phyloP scores from a whole-genome alignment of 2,113 vertebrate species.

The Muntiacus reevesi region DNA sequence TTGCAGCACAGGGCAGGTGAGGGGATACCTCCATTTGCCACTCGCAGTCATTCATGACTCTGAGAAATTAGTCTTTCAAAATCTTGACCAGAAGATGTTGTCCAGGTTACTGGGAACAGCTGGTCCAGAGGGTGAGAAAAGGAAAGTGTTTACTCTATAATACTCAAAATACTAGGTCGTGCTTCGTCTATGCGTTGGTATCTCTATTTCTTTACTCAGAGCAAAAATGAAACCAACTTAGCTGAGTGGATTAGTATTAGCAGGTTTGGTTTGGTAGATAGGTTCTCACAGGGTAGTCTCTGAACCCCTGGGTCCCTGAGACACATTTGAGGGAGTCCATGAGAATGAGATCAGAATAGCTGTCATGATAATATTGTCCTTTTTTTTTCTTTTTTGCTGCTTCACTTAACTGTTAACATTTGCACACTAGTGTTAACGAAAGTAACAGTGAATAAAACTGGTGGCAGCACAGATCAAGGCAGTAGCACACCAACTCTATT shows the following conservation, averaged over 20 bases:
- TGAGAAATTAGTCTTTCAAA: constrained; percentile 68
- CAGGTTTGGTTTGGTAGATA: background rate
- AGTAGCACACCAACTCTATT: background rate
- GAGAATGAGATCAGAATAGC: background rate
- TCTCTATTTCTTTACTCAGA: constrained; percentile 58
- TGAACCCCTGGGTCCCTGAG: background rate
- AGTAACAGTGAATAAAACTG: background rate
- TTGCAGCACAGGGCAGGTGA: background rate
- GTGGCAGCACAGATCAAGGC: background rate
- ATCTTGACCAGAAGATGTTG: constrained; percentile 58
- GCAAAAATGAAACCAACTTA: constrained; percentile 64
- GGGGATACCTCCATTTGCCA: background rate
- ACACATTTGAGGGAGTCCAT: background rate
- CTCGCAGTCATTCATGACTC: constrained; percentile 39
- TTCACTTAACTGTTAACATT: background rate
- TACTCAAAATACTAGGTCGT: constrained; percentile 39
- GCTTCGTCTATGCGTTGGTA: constrained; percentile 62
- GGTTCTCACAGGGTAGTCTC: background rate
- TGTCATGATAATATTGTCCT: background rate
- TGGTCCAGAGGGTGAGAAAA: constrained; percentile 61
- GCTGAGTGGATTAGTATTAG: constrained; percentile 59
- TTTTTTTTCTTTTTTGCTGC: background rate
- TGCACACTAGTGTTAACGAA: background rate
- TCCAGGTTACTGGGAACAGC: constrained; percentile 64
- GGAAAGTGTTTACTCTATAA: constrained; percentile 57